Evolutionary conservation across 2,797 vertebrate species (phyloP).

Genomic region (Mormyrus proboscirostris): DNA sequence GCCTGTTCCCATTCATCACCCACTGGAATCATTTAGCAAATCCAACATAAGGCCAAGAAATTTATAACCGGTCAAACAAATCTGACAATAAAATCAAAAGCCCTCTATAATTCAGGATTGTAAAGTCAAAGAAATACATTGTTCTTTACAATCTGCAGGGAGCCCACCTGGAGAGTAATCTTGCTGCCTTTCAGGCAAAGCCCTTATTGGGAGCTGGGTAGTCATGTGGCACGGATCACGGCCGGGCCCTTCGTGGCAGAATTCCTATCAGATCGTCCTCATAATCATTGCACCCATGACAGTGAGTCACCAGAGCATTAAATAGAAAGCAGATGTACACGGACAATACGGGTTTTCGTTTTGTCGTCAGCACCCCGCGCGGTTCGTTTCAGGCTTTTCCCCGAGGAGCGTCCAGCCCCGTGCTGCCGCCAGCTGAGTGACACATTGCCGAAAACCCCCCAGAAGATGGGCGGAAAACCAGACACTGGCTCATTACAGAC

Average conservation of each 20-base stretch:
- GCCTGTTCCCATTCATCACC: background rate
- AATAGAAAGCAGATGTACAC: background rate
- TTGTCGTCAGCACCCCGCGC: background rate
- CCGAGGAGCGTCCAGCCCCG: background rate
- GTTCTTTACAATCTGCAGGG: background rate
- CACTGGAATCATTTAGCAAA: background rate
- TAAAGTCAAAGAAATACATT: background rate
- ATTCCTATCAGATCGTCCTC: background rate
- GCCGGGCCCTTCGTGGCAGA: background rate
- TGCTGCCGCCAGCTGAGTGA: background rate
- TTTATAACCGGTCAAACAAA: background rate
- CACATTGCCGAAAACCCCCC: background rate
- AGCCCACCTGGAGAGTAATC: background rate
- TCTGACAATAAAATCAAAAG: constrained; percentile 3
- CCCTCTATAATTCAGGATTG: background rate
- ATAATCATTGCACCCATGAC: background rate
- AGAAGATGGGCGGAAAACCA: background rate
- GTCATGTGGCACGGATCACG: background rate
- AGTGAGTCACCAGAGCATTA: constrained; percentile 8
- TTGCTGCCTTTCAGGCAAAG: background rate
- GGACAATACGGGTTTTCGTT: background rate
- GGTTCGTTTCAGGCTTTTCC: background rate
- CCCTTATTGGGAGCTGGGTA: background rate
- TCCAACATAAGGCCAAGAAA: background rate
- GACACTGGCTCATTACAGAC: background rate